Evolutionary conservation across 1,140 invertebrate genomes (phyloP).

Genomic region (Diuraphis noxia): DNA sequence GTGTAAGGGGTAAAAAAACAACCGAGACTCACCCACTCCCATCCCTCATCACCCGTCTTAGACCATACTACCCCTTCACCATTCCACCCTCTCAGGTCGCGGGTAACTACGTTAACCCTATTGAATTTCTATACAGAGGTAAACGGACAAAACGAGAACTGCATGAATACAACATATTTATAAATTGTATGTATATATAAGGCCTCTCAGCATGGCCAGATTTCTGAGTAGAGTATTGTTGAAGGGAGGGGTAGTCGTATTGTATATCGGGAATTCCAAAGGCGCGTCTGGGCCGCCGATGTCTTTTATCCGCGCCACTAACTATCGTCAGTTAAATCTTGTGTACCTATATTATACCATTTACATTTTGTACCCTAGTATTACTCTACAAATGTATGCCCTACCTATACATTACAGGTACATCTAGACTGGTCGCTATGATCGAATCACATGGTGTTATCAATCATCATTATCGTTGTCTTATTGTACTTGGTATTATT

Average conservation of each 20-base stretch:
- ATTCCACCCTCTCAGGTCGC: not conserved
- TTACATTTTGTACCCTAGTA: too few species aligned
- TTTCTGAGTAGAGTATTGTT: not conserved
- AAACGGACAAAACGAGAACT: not conserved
- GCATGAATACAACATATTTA: not conserved
- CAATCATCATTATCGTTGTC: not conserved
- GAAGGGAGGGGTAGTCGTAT: not conserved
- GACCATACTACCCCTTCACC: not conserved
- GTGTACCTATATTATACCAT: not conserved
- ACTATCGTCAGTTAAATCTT: not conserved
- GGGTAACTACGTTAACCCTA: not conserved
- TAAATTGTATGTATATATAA: not conserved
- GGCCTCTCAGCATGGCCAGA: not conserved
- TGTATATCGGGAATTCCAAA: not conserved
- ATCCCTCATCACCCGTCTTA: not conserved
- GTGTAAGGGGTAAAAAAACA: not conserved
- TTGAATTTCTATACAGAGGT: slow-evolving; percentile 20
- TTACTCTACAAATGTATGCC: not conserved
- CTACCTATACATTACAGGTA: not conserved
- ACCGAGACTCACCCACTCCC: not conserved
- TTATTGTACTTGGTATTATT: not conserved
- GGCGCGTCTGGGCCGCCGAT: not conserved
- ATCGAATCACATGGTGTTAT: not conserved
- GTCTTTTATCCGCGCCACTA: not conserved
- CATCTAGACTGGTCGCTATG: not conserved